Conservation (phyloP, 2,888 invertebrate species). For the Ormyrus labotus region DNA sequence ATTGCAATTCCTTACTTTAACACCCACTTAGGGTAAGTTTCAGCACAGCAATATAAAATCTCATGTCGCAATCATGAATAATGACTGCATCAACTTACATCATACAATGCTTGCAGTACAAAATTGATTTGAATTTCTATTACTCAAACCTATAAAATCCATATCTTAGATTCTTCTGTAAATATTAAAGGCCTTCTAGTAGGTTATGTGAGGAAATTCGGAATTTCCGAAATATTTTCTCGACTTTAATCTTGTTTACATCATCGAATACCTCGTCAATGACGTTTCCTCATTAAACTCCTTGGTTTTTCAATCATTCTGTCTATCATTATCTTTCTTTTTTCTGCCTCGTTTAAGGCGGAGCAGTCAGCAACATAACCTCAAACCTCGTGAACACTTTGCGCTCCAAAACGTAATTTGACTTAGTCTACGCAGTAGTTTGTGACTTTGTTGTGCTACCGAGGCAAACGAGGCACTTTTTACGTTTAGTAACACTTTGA, state of each 20-base stretch:
- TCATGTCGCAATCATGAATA: constrained; percentile 54
- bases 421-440: constrained; percentile 3
- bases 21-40: constrained; percentile 53
- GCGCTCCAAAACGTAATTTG: constrained; percentile 19
- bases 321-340: constrained; percentile 55
- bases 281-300: constrained; percentile 52
- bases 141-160: constrained; percentile 36
- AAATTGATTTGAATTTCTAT: constrained; percentile 24
- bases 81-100: constrained; percentile 47
- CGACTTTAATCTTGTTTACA: constrained; percentile 43
- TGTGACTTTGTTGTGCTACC: background rate
- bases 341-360: constrained; percentile 52
- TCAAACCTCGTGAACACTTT: constrained; percentile 25
- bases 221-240: constrained; percentile 15
- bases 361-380: constrained; percentile 55
- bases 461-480: constrained; percentile 40
- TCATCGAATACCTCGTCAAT: constrained; percentile 56
- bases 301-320: constrained; percentile 54
- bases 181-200: constrained; percentile 33
- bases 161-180: constrained; percentile 40
- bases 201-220: constrained; percentile 44
- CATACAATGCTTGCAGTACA: constrained; percentile 29
- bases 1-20: constrained; percentile 74
- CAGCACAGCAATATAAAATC: constrained; percentile 44
- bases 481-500: constrained; percentile 25